Base-by-base conservation (phyloP, 2,797 vertebrate species). In the Oryzias sinensis region DNA sequence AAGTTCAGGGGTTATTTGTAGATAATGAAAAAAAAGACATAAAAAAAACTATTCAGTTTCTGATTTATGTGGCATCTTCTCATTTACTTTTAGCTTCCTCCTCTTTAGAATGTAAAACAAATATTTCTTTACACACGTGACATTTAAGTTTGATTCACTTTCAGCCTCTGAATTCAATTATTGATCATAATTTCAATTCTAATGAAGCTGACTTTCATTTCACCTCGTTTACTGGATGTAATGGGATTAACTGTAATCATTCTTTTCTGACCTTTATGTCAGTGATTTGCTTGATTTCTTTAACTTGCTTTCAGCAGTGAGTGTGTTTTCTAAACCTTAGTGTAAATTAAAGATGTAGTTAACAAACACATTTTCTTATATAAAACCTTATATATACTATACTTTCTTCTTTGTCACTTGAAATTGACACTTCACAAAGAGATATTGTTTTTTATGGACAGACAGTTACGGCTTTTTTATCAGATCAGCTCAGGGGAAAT, bases 81-180 rank as follows among this genome's bases (percentile, higher is more conserved):
- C 1, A 33, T 33, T 33, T 4, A 37, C 9, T 37, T 37, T 37
- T 13, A 37, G 8, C 33, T 37, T 37, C 27, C 27, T 27, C 33
- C 11, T 37, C 9, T 13, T 37, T 3, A 40, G 18, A 49, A 8
- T 22, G 14, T 9, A 43, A 62, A n/a, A 54, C 11, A 42, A 54
- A 43, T 4, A 55, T 45, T 59, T 64, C 59, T 33, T 60, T 52
- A 65, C 52, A 59, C 22, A 49, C 33, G 14, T 66, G 59, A 58
- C 63, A 61, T 69, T 74, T 71, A 50, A 55, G 51, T 72, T 51
- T 63, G 53, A 71, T 48, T 65, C 40, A 49, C 46, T 54, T 61
- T 63, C 14, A 47, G 17, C 42, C 33, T 25, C 60, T 65, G 58
- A 60, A 64, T 73, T 29, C 48, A 29, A 53, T 63, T 67, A 54